These are phyloP conservation scores for Cheumatopsyche charites DNA, from an alignment of 1,140 invertebrate genomes.

Conservation along the genomic window DNA sequence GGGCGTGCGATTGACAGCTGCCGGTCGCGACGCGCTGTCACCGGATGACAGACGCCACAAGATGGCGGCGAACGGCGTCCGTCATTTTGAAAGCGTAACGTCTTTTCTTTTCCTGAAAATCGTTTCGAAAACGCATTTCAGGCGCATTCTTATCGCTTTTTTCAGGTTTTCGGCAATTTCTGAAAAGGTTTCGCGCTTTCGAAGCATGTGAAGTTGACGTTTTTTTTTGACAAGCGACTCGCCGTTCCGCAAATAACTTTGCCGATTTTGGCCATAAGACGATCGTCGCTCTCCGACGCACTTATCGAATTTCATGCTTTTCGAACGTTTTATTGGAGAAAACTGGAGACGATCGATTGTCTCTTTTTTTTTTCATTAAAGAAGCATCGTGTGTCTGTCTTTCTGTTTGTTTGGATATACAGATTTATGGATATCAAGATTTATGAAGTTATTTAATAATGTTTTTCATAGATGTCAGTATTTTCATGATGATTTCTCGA, in stretches of 20 bases:
- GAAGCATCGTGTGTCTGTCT: background rate
- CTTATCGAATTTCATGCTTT: too few species aligned
- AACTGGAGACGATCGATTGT: too few species aligned
- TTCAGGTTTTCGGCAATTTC: background rate
- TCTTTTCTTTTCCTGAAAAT: background rate
- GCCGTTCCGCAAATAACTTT: slow-evolving; percentile 17
- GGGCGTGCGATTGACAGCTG: slow-evolving; percentile 4
- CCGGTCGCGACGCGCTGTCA: slow-evolving; percentile 1
- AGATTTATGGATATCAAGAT: background rate
- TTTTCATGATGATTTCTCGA: too few species aligned
- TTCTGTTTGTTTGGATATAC: background rate
- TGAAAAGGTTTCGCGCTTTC: background rate
- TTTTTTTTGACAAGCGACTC: background rate
- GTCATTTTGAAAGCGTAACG: slow-evolving; percentile 8
- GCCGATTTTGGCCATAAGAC: slow-evolving; percentile 20
- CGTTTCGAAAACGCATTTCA: too few species aligned
- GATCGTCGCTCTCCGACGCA: background rate
- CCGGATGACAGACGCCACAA: slow-evolving; percentile 16
- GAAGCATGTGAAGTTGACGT: background rate
- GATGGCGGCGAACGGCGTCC: slow-evolving; percentile 14
- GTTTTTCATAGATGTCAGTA: too few species aligned
- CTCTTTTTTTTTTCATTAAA: background rate
- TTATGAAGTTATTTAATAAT: too few species aligned
- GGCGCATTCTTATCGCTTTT: too few species aligned
- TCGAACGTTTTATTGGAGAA: background rate